phyloP scores from a whole-genome alignment of 2,113 vertebrate genomes.

The Artemisiospiza belli region DNA sequence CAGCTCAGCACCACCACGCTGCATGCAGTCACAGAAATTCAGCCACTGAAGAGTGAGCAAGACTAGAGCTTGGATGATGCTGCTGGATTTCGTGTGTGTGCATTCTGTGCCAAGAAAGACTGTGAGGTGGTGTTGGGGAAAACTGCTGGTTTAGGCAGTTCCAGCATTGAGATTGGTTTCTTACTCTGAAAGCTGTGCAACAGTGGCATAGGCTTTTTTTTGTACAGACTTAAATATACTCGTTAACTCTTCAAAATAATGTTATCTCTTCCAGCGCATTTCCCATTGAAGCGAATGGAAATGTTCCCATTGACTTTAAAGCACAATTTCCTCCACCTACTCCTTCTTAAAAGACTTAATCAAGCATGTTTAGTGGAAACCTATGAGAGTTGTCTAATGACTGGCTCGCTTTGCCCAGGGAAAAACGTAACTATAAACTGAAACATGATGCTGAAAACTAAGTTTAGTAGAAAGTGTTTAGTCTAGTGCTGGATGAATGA shows the following conservation, averaged over 20 bases:
- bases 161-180: background rate
- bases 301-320: slow-evolving; percentile 22
- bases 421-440: slow-evolving; percentile 71
- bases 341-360: slow-evolving; percentile 53
- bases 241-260: background rate
- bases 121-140: background rate
- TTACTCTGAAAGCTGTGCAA: background rate
- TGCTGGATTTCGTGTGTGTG: background rate
- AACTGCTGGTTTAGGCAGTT: background rate
- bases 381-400: slow-evolving; percentile 48
- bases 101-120: background rate
- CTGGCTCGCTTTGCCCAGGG: slow-evolving; percentile 46
- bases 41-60: background rate
- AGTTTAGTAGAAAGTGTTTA: slow-evolving; percentile 77
- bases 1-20: background rate
- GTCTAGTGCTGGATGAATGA: slow-evolving; percentile 72
- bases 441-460: slow-evolving; percentile 68
- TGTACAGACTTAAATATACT: background rate
- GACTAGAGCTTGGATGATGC: background rate
- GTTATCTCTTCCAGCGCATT: background rate
- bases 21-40: background rate
- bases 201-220: background rate
- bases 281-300: slow-evolving; percentile 28
- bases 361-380: slow-evolving; percentile 45
- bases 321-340: background rate